These are phyloP conservation scores for Larimichthys crocea DNA, from an alignment of 2,113 vertebrate genomes.

Conservation along the genomic window DNA sequence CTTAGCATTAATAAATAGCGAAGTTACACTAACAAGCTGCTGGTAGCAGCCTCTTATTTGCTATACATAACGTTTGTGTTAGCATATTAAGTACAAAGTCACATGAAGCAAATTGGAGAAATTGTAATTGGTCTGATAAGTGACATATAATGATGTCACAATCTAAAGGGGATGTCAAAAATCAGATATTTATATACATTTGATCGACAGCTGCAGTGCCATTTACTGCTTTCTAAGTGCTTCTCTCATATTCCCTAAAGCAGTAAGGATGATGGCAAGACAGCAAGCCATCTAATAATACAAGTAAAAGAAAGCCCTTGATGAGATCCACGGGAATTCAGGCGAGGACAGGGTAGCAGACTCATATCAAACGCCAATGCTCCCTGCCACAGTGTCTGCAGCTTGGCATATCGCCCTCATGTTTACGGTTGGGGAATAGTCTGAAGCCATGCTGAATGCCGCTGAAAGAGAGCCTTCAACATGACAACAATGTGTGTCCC, in stretches of 20 bases:
- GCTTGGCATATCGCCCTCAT: conserved; percentile 59
- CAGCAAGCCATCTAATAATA: conserved; percentile 65
- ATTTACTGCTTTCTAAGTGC: conserved; percentile 9
- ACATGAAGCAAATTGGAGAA: neutral
- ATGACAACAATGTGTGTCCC: conserved; percentile 65
- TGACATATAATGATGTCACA: neutral
- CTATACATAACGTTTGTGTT: neutral
- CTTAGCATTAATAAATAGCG: neutral
- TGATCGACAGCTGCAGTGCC: conserved; percentile 20
- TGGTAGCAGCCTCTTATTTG: neutral
- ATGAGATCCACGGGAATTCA: conserved; percentile 76
- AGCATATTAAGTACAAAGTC: neutral
- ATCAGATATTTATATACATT: neutral
- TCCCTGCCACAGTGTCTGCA: conserved; percentile 55
- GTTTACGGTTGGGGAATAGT: conserved; percentile 62
- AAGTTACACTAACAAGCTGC: neutral
- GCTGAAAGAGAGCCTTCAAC: conserved; percentile 72
- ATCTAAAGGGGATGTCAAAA: neutral
- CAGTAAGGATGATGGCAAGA: conserved; percentile 43
- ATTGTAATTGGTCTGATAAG: neutral
- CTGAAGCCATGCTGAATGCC: conserved; percentile 49
- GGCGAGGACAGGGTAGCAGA: conserved; percentile 40
- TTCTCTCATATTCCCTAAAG: conserved; percentile 30
- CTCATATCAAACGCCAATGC: conserved; percentile 68
- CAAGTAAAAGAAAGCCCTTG: conserved; percentile 60